Conservation (phyloP, 2,113 vertebrate species). For the Herpailurus yagouaroundi region DNA sequence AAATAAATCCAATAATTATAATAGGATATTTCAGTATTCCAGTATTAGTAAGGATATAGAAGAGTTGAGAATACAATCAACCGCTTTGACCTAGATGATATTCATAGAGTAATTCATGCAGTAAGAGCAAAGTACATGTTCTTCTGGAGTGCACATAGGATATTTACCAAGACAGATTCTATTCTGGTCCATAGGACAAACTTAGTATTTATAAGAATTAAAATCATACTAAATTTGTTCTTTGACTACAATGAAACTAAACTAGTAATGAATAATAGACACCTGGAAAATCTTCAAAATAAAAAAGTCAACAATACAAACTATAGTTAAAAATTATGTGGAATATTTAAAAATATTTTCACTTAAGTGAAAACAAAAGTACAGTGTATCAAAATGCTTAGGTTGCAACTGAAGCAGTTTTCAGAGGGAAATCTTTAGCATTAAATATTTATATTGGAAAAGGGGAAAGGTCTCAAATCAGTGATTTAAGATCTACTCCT, state of each 20-base stretch:
- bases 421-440: conserved; percentile 18
- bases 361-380: conserved; percentile 20
- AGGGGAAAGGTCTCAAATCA: background rate
- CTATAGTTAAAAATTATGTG: background rate
- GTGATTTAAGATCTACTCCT: background rate
- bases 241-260: background rate
- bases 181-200: background rate
- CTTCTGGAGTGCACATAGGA: background rate
- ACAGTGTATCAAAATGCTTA: background rate
- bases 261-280: background rate
- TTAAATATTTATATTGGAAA: conserved; percentile 27
- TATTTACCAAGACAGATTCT: background rate
- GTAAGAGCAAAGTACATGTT: background rate
- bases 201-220: background rate
- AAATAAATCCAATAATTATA: background rate
- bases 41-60: background rate
- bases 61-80: background rate
- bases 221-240: background rate
- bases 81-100: background rate
- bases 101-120: background rate
- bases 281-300: background rate
- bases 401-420: background rate
- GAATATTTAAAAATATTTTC: background rate
- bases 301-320: background rate
- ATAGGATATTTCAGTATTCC: background rate